A percentile compares a stretch with the other conserved stretches of the same genome.
Evolutionary conservation across 2,113 vertebrate species (phyloP).

Genomic region (Platysternon megacephalum): DNA sequence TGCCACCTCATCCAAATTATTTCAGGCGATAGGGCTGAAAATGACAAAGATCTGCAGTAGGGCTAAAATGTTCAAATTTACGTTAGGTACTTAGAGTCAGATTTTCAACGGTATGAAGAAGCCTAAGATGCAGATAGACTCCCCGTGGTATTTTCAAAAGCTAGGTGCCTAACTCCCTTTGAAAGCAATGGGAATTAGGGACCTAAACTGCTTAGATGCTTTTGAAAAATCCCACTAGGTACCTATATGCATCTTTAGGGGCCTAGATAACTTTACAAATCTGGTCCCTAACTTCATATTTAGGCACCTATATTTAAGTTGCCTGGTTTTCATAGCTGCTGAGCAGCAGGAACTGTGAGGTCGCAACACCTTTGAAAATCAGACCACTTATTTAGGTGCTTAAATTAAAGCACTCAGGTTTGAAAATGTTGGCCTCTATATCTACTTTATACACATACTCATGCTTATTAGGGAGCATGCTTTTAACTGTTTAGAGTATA

Average conservation of each 20-base stretch:
- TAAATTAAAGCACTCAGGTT: background rate
- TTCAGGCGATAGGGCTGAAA: background rate
- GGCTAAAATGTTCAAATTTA: background rate
- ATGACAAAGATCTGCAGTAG: background rate
- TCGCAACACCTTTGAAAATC: background rate
- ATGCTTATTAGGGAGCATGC: background rate
- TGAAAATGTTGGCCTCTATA: background rate
- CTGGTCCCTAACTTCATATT: background rate
- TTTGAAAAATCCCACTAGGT: background rate
- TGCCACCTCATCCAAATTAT: background rate
- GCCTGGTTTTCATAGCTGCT: background rate
- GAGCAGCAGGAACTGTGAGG: background rate
- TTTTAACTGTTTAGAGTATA: background rate
- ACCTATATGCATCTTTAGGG: background rate
- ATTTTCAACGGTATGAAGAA: background rate
- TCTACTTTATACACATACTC: background rate
- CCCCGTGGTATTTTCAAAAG: background rate
- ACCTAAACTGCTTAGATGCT: background rate
- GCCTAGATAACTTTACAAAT: background rate
- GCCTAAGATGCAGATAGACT: background rate
- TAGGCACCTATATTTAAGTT: background rate
- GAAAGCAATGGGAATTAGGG: background rate
- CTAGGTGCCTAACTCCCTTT: background rate
- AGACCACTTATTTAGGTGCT: background rate
- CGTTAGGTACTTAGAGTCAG: background rate